Evolutionary conservation across 2,113 vertebrate genomes (phyloP), one percentile per base, ranked within the genome.

Genomic region (Oreotragus oreotragus): DNA sequence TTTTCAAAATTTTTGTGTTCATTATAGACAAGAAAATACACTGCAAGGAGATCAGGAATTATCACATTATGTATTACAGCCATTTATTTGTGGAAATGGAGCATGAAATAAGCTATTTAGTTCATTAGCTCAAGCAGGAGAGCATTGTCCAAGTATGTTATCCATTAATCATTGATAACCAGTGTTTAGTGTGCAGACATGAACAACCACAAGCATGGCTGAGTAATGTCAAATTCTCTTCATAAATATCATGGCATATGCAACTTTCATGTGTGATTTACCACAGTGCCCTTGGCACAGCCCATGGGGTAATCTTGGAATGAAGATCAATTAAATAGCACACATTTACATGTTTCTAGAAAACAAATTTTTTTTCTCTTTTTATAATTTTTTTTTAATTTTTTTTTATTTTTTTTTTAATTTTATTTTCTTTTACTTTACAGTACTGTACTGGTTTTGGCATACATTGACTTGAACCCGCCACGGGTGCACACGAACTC

Each of bases 91-190:
- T 94, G 97, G 97, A 98, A 98, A 98, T 97, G 96, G 90, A 98
- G 98, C 98, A 97, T 97, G 98, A 98, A 98, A 98, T 98, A 98
- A 98, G 98, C 97, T 98, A 95, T 98, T 96, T 19, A 90, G 95
- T 96, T 98, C 97, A 96, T 98, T 96, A 98, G 96, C 95, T 96
- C 96, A 55, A 64, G 86, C 45, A 12, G 33, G 79, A 98, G 0
- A 86, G 90, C 93, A 60, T 88, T 43, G 96, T 30, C 66, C 92
- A 97, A 94, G 96, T 3, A 88, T 95, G 92, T 93, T 96, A 7
- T 12, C 94, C 55, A 58, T 84, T 81, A 97, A 98, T 95, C 98
- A 94, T 13, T 58, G 55, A 84, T 64, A 95, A 97, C 62, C 91
- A 93, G 0, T 1, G 91, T 81, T 84, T 30, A 92, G 43, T 36